Evolutionary conservation across 2,797 vertebrate species (phyloP).

Genomic region (Pelodytes ibericus): DNA sequence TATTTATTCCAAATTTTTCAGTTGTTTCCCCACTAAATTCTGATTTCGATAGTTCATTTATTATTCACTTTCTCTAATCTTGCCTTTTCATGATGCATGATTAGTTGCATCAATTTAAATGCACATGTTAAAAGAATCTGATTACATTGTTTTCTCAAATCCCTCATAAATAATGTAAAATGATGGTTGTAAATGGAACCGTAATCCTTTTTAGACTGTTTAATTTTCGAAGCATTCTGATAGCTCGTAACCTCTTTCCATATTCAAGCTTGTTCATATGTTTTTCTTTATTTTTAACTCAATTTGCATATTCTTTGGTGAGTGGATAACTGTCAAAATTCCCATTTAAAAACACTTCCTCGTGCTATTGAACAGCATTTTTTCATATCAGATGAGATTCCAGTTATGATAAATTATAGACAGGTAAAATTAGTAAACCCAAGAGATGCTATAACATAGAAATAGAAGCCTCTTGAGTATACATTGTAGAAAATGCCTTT

Average conservation of each 20-base stretch:
- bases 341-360: too few species aligned
- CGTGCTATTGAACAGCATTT: too few species aligned
- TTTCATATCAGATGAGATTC: too few species aligned
- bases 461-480: too few species aligned
- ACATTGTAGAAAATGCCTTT: too few species aligned
- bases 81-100: not conserved
- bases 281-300: too few species aligned
- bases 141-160: not conserved
- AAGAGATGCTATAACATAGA: too few species aligned
- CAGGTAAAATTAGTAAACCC: too few species aligned
- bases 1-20: not conserved
- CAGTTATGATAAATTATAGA: too few species aligned
- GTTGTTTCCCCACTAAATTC: not conserved
- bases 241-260: not conserved
- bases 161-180: not conserved
- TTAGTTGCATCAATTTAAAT: not conserved
- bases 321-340: too few species aligned
- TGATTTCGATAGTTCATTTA: not conserved
- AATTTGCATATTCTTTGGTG: too few species aligned
- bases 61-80: not conserved
- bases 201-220: not conserved
- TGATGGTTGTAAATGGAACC: not conserved
- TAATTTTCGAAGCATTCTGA: not conserved
- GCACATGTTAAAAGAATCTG: not conserved
- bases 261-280: not conserved